Conservation (phyloP, 2,113 vertebrate genomes). For the Amazona guildingii region DNA sequence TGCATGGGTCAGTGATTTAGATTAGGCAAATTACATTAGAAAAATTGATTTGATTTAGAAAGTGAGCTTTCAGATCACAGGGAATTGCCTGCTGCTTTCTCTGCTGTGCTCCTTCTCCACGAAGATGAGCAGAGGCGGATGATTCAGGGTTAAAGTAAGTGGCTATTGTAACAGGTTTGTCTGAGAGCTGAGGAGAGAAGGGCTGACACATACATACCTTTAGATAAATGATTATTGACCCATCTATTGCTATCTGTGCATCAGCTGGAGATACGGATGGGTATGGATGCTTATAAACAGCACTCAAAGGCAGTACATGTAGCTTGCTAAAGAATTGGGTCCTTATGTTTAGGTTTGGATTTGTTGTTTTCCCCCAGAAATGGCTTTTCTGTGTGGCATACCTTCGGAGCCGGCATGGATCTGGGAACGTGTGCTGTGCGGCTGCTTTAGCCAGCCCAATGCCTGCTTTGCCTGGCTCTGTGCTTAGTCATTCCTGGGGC, state of each 20-base stretch:
- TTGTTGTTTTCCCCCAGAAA: not conserved
- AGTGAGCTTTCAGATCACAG: slow-evolving; percentile 26
- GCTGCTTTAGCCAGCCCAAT: not conserved
- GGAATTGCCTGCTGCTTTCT: slow-evolving; percentile 37
- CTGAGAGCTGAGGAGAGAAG: not conserved
- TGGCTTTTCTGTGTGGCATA: not conserved
- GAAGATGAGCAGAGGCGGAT: slow-evolving; percentile 1
- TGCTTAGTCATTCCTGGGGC: slow-evolving; percentile 43
- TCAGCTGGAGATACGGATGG: not conserved
- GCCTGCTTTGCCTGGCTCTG: not conserved
- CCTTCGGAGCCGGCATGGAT: not conserved
- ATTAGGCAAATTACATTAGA: slow-evolving; percentile 56
- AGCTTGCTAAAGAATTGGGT: not conserved
- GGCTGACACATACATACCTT: not conserved
- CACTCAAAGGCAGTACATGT: not conserved
- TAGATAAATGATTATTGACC: not conserved
- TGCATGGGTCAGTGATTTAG: slow-evolving; percentile 46
- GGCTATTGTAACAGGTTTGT: slow-evolving; percentile 22
- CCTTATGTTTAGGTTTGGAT: not conserved
- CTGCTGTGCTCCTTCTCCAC: not conserved
- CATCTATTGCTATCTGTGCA: not conserved
- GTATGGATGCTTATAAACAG: not conserved
- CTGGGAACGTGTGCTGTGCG: not conserved
- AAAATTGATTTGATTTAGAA: slow-evolving; percentile 62
- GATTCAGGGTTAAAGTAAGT: slow-evolving; percentile 56